Evolutionary conservation across 2,113 vertebrate species (phyloP).

Genomic region (Callipepla californica): DNA sequence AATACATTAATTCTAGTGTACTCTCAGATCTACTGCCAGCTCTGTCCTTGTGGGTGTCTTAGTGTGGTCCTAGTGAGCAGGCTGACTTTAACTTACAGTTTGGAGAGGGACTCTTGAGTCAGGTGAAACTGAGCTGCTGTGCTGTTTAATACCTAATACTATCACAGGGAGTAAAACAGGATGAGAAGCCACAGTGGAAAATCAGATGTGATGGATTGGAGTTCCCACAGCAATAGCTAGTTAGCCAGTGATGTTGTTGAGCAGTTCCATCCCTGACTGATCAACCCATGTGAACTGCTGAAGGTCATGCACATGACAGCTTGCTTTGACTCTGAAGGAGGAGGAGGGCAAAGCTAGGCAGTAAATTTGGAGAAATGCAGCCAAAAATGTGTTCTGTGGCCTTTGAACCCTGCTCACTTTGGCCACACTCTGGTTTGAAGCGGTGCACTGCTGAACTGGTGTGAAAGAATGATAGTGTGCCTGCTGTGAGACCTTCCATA

Average conservation of each 20-base stretch:
- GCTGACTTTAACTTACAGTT: not conserved
- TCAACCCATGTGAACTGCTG: not conserved
- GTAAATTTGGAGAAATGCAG: not conserved
- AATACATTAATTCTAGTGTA: fast-evolving
- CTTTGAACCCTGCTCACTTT: fast-evolving
- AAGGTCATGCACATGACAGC: fast-evolving
- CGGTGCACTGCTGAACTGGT: fast-evolving
- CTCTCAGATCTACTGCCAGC: not conserved
- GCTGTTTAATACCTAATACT: not conserved
- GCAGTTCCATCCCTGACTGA: not conserved
- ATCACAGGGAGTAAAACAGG: not conserved
- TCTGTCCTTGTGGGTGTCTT: not conserved
- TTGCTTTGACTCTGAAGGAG: not conserved
- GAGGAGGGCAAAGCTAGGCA: fast-evolving
- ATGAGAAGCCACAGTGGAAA: not conserved
- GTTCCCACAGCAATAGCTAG: fast-evolving
- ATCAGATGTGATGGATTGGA: not conserved
- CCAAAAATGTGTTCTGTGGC: fast-evolving
- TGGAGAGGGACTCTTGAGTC: not conserved
- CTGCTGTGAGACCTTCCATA: fast-evolving
- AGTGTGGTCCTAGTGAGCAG: not conserved
- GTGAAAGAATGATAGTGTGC: fast-evolving
- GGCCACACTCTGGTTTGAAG: fast-evolving
- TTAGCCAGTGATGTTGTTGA: fast-evolving
- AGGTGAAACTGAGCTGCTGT: not conserved